Percentiles rank a stretch among this genome's conserved stretches.
Conservation (phyloP, 2,113 vertebrate genomes). For the Eubucco bourcierii region DNA sequence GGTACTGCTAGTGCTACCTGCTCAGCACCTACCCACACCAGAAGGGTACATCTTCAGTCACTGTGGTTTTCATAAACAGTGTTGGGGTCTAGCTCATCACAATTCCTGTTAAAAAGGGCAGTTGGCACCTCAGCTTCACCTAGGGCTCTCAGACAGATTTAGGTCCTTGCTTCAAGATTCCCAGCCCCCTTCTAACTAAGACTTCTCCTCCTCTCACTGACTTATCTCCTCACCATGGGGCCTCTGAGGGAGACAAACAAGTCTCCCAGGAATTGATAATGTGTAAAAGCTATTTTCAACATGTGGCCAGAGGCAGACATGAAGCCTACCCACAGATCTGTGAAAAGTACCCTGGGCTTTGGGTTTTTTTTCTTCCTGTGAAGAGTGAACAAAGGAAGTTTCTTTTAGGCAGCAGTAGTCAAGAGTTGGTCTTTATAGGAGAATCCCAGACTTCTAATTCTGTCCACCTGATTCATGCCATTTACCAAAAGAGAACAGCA, state of each 20-base stretch:
- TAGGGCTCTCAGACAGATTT: not conserved
- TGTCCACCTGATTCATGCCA: not conserved
- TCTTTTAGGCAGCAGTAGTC: not conserved
- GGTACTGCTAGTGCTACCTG: not conserved
- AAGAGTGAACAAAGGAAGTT: not conserved
- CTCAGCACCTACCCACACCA: not conserved
- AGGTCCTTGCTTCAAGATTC: not conserved
- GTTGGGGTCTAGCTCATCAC: not conserved
- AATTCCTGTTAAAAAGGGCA: not conserved
- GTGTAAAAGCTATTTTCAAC: not conserved
- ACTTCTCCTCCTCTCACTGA: not conserved
- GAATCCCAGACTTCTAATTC: not conserved
- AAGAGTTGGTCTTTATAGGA: not conserved
- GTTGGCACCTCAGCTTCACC: not conserved
- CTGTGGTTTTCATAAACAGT: not conserved
- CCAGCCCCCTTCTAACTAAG: not conserved
- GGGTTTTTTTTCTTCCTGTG: not conserved
- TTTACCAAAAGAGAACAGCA: not conserved
- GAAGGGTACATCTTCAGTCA: not conserved
- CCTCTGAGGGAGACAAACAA: slow-evolving; percentile 25
- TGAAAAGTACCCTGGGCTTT: not conserved
- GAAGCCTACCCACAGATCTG: not conserved
- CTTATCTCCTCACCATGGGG: slow-evolving; percentile 23
- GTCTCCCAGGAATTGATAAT: slow-evolving; percentile 30
- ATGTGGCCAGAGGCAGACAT: not conserved